These are phyloP conservation scores for Atlantisia rogersi DNA, from an alignment of 2,113 vertebrate species.

Conservation along the genomic window DNA sequence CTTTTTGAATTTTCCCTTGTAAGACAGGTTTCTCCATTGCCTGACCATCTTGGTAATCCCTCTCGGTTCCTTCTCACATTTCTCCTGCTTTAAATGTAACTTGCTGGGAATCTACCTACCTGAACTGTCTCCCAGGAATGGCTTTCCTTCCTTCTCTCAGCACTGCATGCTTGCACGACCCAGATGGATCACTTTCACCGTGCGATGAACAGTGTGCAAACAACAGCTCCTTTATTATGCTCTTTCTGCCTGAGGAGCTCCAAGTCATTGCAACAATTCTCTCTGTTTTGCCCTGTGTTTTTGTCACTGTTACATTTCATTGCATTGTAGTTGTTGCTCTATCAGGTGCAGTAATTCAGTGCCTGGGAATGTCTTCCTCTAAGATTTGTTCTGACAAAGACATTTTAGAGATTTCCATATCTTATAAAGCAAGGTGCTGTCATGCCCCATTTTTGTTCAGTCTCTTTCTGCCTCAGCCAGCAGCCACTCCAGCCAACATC, in stretches of 20 bases:
- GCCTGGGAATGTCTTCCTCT: not conserved
- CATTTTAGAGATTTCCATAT: not conserved
- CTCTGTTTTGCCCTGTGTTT: not conserved
- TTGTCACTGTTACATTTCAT: not conserved
- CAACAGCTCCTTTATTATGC: not conserved
- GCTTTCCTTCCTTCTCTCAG: not conserved
- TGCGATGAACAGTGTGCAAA: not conserved
- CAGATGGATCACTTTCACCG: not conserved
- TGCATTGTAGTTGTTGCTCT: not conserved
- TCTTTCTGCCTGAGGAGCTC: not conserved
- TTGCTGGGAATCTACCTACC: not conserved
- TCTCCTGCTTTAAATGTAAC: not conserved
- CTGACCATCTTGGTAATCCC: not conserved
- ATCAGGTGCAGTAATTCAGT: not conserved
- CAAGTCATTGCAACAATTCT: not conserved
- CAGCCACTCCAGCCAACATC: constrained; percentile 19
- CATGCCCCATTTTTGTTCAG: constrained; percentile 4
- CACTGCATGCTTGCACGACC: not conserved
- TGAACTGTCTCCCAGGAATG: not conserved
- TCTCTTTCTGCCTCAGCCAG: not conserved
- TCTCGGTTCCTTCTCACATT: not conserved
- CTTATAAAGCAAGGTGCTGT: constrained; percentile 8
- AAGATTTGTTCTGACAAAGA: constrained; percentile 11
- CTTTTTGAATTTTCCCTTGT: not conserved
- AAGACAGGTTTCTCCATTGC: not conserved